phyloP scores from a whole-genome alignment of 2,113 vertebrate genomes.

The Equus quagga region DNA sequence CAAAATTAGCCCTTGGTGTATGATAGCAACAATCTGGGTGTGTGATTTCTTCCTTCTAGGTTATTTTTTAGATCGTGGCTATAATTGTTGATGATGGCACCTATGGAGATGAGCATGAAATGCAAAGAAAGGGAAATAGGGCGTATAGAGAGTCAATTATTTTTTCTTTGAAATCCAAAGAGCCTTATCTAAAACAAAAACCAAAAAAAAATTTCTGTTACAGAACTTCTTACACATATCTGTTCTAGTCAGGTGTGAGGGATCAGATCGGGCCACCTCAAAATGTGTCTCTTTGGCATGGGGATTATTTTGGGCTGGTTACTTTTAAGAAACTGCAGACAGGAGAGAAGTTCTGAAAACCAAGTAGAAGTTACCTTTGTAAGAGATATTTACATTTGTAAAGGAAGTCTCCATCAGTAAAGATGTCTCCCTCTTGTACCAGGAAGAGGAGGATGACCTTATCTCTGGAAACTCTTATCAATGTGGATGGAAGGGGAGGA shows the following conservation, averaged over 20 bases:
- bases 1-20: background rate
- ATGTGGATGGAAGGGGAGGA: too few relatives aligned
- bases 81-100: background rate
- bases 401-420: too few relatives aligned
- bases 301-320: too few relatives aligned
- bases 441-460: too few relatives aligned
- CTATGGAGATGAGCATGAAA: background rate
- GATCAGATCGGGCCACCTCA: too few relatives aligned
- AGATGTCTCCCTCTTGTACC: too few relatives aligned
- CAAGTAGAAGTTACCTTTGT: too few relatives aligned
- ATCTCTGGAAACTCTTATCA: too few relatives aligned
- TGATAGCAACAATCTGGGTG: background rate
- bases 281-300: too few relatives aligned
- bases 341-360: too few relatives aligned
- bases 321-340: too few relatives aligned
- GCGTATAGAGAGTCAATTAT: background rate
- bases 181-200: background rate
- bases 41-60: background rate
- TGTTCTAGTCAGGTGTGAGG: background rate
- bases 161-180: background rate
- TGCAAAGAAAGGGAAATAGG: background rate
- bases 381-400: too few relatives aligned
- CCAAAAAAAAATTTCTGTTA: background rate
- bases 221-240: background rate
- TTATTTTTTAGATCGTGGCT: background rate